phyloP scores from a whole-genome alignment of 35 echinoderm and acorn worm genomes.

The Ophioderma brevispina region DNA sequence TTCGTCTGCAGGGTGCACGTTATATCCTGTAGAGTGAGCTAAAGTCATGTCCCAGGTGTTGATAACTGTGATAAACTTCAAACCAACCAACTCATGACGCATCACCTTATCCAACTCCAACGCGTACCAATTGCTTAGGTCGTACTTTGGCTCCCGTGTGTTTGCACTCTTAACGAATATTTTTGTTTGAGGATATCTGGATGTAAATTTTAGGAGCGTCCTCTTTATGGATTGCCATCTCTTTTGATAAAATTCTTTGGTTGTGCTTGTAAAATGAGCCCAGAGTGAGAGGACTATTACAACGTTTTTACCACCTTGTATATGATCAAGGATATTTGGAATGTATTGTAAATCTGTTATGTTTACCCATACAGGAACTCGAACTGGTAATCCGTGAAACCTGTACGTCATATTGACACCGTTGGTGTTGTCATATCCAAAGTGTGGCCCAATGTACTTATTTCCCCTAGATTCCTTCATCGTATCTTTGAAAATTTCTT shows the following conservation, averaged over 20 bases:
- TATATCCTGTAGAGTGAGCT: conserved; percentile 6
- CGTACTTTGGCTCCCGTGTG: conserved; percentile 22
- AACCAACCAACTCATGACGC: neutral
- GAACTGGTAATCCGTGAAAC: conserved; percentile 28
- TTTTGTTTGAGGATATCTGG: neutral
- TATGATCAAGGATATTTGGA: conserved; percentile 25
- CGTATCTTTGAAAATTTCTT: neutral
- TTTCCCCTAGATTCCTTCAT: neutral
- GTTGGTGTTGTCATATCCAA: neutral
- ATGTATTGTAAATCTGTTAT: conserved; percentile 12
- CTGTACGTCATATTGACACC: conserved; percentile 6
- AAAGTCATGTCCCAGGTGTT: conserved; percentile 53
- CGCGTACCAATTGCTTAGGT: conserved; percentile 42
- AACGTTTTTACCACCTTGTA: conserved; percentile 21
- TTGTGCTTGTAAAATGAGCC: conserved; percentile 48
- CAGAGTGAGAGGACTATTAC: conserved; percentile 34
- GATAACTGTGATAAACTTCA: conserved; percentile 6
- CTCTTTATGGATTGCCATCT: conserved; percentile 5
- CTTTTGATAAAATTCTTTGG: conserved; percentile 17
- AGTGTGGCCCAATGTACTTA: conserved; percentile 18
- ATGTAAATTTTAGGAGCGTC: neutral
- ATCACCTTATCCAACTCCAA: conserved; percentile 40
- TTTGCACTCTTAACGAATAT: conserved; percentile 47
- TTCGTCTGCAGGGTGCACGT: conserved; percentile 16
- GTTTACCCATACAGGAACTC: conserved; percentile 7